Evolutionary conservation across 1,140 invertebrate genomes (phyloP).

Genomic region (Nylanderia fulva): DNA sequence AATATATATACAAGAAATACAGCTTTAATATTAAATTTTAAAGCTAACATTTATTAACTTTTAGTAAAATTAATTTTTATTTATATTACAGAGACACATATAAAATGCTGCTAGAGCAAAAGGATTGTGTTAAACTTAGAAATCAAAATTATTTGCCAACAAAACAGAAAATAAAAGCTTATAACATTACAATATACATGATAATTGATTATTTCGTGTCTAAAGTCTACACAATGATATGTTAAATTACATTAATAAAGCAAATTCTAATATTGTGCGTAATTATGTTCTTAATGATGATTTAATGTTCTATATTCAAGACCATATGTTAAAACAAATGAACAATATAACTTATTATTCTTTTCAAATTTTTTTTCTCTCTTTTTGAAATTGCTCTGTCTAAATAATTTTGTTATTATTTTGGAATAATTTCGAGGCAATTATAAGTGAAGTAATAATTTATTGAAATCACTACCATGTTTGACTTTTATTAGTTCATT

Average conservation of each 20-base stretch:
- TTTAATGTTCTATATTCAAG: no score
- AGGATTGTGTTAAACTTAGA: constrained; percentile 28
- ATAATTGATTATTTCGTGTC: constrained; percentile 12
- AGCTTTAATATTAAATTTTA: background rate
- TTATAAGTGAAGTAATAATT: no score
- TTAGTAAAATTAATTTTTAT: background rate
- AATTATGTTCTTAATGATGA: no score
- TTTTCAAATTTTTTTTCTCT: no score
- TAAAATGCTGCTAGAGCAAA: constrained; percentile 12
- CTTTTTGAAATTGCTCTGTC: no score
- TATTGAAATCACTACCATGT: no score
- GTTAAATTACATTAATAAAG: constrained; percentile 34
- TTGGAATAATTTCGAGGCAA: no score
- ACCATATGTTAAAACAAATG: no score
- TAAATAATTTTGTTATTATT: no score
- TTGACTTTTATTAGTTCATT: no score
- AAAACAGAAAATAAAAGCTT: constrained; percentile 66
- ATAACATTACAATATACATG: constrained; percentile 39
- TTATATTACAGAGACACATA: background rate
- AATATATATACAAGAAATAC: background rate
- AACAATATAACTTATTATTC: no score
- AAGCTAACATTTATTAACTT: background rate
- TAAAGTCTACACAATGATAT: constrained; percentile 15
- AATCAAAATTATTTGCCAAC: constrained; percentile 61
- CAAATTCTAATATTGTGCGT: no score